Evolutionary conservation across 2,888 invertebrate species (phyloP), one percentile per base, ranked within the genome.

Genomic region (Microctonus aethiopoides): DNA sequence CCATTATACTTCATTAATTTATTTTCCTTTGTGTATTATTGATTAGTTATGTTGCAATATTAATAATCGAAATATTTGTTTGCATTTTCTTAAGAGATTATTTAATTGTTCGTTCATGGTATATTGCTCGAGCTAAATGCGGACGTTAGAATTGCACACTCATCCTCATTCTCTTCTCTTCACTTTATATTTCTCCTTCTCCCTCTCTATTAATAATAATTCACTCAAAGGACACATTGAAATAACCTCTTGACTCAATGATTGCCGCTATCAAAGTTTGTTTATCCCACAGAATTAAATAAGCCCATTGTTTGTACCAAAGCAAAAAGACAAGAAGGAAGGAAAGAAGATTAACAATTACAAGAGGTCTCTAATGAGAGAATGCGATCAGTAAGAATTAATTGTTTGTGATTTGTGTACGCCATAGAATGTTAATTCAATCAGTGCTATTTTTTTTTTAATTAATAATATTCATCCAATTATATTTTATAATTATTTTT

Each of bases 311-410:
- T 67, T 52, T 22, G n/a, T 60, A 56, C 20, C 22, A 39, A 59
- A 26, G 22, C 6, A 39, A 36, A 56, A 41, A 22, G 36, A 24
- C 11, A 39, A 56, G 24, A 26, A 13, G 36, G 51, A 67, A 34
- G 52, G 26, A 46, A 63, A 51, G 29, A 16, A 16, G 52, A 34
- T 60, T 67, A 67, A 67, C 67, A 52, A 52, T 67, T 60, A 60
- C 60, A 36, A 67, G 66, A 11, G 52, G 11, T 46, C 9, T n/a
- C 24, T 24, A 61, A 61, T 36, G 39, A 11, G 13, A 11, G 34
- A 22, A 24, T 22, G 1, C 24, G 34, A 61, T 32, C 54, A 24
- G 61, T 52, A 52, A 39, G 16, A 46, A 7, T 67, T 61, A 46
- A 7, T 67, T 61, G 61, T 39, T 67, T 36, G 2, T 52, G 39